A percentile compares a stretch with the other conserved stretches of the same genome.
These are phyloP conservation scores for Scolopax mira DNA, from an alignment of 2,113 vertebrate species.

Conservation along the genomic window DNA sequence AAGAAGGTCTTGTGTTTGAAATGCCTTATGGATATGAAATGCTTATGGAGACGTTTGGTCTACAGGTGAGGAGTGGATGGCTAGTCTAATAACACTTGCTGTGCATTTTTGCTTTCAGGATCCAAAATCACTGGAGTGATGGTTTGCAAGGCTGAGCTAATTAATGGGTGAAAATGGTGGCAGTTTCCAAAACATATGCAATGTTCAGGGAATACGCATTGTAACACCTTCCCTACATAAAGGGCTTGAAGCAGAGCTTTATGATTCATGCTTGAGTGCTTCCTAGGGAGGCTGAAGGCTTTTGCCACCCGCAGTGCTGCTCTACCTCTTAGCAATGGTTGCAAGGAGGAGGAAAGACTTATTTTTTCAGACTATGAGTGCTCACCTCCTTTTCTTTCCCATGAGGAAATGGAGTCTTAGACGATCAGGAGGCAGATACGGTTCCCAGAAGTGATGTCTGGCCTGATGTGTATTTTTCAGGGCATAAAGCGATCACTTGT, in stretches of 20 bases:
- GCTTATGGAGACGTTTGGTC: not conserved
- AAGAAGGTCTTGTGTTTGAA: not conserved
- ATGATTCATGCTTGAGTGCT: not conserved
- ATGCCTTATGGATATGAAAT: not conserved
- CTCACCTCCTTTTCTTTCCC: not conserved
- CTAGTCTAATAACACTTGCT: not conserved
- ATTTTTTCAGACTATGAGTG: not conserved
- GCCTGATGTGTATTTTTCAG: not conserved
- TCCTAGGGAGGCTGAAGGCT: not conserved
- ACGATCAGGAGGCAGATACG: not conserved
- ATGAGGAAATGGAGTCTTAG: not conserved
- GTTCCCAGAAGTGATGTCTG: not conserved
- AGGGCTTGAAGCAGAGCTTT: not conserved
- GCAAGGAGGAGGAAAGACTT: not conserved
- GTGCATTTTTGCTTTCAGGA: not conserved
- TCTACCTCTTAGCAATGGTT: not conserved
- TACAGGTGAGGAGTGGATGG: no score
- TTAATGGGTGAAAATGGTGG: not conserved
- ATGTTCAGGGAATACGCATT: not conserved
- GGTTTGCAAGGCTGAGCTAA: not conserved
- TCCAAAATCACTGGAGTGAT: not conserved
- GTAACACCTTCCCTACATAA: not conserved
- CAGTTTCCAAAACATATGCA: not conserved
- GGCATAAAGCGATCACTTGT: not conserved
- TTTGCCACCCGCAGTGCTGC: fast-evolving